A percentile compares a stretch with the other conserved stretches of the same genome.
phyloP scores from a whole-genome alignment of 2,888 invertebrate genomes.

The Pilophorus perplexus region DNA sequence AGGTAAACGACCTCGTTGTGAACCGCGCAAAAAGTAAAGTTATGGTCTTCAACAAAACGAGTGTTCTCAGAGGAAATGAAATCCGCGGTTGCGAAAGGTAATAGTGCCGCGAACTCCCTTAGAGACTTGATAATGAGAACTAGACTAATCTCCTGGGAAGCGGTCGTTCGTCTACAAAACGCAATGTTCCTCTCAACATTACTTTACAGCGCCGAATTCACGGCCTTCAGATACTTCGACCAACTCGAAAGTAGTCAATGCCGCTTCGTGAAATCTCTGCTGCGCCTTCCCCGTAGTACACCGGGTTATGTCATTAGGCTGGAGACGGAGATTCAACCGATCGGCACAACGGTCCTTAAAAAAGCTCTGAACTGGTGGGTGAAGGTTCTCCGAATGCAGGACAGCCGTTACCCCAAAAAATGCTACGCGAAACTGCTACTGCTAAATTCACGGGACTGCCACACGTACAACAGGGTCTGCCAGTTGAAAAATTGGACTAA shows the following conservation, averaged over 20 bases:
- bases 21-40: no score
- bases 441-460: no score
- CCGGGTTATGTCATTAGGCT: neutral
- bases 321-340: neutral
- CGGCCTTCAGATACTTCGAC: constrained; percentile 1
- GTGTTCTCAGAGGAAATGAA: neutral
- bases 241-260: neutral
- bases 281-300: neutral
- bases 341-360: neutral
- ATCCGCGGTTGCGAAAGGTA: neutral
- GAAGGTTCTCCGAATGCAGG: no score
- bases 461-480: no score
- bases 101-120: neutral
- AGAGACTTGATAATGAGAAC: neutral
- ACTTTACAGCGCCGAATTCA: constrained; percentile 9
- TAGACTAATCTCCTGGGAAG: neutral
- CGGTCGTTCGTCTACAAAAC: neutral
- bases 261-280: neutral
- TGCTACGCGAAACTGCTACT: no score
- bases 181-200: neutral
- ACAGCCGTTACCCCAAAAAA: no score
- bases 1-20: neutral
- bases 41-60: neutral
- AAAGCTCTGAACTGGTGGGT: constrained; percentile 11
- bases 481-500: no score